phyloP scores from a whole-genome alignment of 2,113 vertebrate genomes.

The Glareola pratincola region DNA sequence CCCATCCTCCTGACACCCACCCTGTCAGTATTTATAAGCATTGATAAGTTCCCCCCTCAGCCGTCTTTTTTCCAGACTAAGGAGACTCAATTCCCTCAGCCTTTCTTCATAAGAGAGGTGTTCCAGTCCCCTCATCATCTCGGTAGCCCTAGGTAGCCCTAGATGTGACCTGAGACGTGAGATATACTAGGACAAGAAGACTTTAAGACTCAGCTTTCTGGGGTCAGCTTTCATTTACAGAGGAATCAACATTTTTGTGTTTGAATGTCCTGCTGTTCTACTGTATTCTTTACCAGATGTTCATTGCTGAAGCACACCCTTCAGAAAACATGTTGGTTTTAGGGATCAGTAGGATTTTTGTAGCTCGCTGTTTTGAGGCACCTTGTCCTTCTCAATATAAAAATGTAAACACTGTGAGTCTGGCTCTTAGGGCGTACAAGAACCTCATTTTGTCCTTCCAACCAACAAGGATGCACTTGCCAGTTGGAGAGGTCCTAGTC shows the following conservation, averaged over 20 bases:
- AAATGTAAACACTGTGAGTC: neutral
- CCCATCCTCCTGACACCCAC: no score
- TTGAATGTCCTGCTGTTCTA: neutral
- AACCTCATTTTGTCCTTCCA: neutral
- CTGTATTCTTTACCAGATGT: neutral
- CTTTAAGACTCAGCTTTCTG: neutral
- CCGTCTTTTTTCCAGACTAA: no score
- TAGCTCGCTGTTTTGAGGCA: neutral
- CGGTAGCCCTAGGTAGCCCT: no score
- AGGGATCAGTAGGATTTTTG: neutral
- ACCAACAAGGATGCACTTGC: neutral
- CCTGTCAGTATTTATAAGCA: no score
- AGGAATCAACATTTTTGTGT: neutral
- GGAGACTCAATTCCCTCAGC: no score
- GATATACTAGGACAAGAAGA: neutral
- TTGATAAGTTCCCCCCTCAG: no score
- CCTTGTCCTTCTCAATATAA: neutral
- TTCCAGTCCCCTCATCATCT: no score
- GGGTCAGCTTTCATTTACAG: neutral
- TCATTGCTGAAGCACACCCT: neutral
- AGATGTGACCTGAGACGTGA: neutral
- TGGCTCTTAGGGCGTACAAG: neutral
- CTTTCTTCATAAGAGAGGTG: no score
- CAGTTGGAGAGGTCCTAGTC: neutral
- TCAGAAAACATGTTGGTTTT: neutral